These are phyloP conservation scores for Acipenser transmontanus DNA, from an alignment of 2,797 vertebrate genomes.

Conservation along the genomic window DNA sequence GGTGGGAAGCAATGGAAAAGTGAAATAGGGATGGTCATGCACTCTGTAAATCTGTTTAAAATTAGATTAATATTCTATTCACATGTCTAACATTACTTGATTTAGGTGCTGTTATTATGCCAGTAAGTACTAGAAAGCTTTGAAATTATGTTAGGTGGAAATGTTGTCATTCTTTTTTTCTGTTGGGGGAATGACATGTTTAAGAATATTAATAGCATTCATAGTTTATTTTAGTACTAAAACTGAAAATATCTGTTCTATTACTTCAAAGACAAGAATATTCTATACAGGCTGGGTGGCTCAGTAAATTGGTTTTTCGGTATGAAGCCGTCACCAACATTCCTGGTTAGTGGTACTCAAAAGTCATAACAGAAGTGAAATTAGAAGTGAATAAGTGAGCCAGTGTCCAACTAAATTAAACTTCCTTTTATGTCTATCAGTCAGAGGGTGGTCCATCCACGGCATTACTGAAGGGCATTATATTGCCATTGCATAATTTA, in stretches of 20 bases:
- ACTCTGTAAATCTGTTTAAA: conserved; percentile 10
- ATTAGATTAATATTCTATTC: conserved; percentile 1
- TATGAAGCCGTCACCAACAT: too few species aligned
- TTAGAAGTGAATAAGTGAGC: too few species aligned
- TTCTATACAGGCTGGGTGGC: background rate
- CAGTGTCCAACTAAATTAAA: too few species aligned
- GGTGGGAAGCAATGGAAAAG: conserved; percentile 8
- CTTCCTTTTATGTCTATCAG: too few species aligned
- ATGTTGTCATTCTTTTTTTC: background rate
- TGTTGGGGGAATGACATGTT: background rate
- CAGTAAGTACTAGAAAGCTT: too few species aligned
- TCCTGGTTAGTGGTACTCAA: too few species aligned
- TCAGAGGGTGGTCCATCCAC: too few species aligned
- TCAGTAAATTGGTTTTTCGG: too few species aligned
- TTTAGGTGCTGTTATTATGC: background rate
- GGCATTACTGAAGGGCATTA: too few species aligned
- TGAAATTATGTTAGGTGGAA: background rate
- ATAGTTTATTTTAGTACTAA: background rate
- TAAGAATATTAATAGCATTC: background rate
- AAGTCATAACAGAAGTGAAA: too few species aligned
- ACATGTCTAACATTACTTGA: background rate
- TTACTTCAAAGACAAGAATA: background rate
- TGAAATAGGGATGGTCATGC: conserved; percentile 1
- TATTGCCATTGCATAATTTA: too few species aligned
- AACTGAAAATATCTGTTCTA: background rate